Conservation (phyloP, 2,888 invertebrate species). For the Rhyacophila evoluta region DNA sequence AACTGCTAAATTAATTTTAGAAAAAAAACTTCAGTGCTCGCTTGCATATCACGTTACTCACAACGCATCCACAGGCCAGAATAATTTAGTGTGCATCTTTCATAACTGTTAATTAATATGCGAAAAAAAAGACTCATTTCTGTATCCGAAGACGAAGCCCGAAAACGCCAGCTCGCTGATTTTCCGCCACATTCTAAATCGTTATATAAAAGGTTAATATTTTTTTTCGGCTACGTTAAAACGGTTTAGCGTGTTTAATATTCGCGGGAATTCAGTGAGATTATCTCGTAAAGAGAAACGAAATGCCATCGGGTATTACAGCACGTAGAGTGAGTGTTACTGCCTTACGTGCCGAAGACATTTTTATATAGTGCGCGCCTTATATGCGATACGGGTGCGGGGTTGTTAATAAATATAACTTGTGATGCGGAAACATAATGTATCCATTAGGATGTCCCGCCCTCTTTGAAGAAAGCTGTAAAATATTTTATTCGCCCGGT, state of each 20-base stretch:
- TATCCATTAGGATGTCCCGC: neutral
- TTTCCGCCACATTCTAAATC: neutral
- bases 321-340: neutral
- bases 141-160: no score
- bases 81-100: no score
- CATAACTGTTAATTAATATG: no score
- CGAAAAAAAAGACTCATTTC: no score
- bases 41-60: no score
- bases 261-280: neutral
- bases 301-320: neutral
- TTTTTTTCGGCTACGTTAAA: neutral
- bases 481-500: neutral
- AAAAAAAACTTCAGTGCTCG: no score
- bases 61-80: no score
- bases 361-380: neutral
- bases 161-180: neutral
- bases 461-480: neutral
- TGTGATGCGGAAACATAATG: constrained; percentile 12
- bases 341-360: neutral
- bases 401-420: constrained; percentile 7
- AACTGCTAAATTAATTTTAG: no score
- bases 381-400: neutral
- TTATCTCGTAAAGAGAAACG: constrained; percentile 4
- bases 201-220: neutral
- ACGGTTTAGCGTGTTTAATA: constrained; percentile 1